A percentile compares a stretch with the other conserved stretches of the same genome.
phyloP scores from a whole-genome alignment of 64 coral and sea anemone genomes.

The Porites australiensis region DNA sequence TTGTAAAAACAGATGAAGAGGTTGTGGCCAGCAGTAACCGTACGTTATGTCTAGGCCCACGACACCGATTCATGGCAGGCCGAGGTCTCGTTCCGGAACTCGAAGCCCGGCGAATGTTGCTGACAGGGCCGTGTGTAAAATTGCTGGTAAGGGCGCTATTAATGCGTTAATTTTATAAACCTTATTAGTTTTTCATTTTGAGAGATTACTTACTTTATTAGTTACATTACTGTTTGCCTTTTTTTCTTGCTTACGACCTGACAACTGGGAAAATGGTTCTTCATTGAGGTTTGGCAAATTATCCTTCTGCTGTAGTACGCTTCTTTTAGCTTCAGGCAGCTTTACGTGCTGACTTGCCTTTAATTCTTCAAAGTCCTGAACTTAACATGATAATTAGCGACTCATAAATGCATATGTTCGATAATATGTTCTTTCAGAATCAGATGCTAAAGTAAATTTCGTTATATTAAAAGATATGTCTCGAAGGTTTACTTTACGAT shows the following conservation, averaged over 20 bases:
- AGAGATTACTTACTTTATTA: background rate
- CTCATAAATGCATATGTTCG: background rate
- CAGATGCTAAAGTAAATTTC: too few relatives aligned
- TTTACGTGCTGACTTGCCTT: background rate
- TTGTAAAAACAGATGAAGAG: slow-evolving; percentile 4
- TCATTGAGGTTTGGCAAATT: background rate
- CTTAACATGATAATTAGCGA: slow-evolving; percentile 3
- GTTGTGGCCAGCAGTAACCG: background rate
- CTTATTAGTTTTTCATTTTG: background rate
- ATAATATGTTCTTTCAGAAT: too few relatives aligned
- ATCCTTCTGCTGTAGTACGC: background rate
- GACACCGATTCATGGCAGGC: slow-evolving; percentile 50
- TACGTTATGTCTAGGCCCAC: slow-evolving; percentile 60
- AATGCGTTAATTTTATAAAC: background rate
- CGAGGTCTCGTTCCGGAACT: slow-evolving; percentile 62
- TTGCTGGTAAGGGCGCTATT: slow-evolving; percentile 54
- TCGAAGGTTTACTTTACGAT: background rate
- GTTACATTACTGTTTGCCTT: background rate
- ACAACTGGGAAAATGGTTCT: background rate
- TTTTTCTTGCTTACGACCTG: background rate
- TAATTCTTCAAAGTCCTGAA: background rate
- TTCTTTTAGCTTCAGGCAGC: background rate
- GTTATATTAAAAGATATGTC: background rate
- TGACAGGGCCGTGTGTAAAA: slow-evolving; percentile 72
- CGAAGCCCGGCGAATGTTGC: slow-evolving; percentile 65